Evolutionary conservation across 2,888 invertebrate species (phyloP).

Genomic region (Cremastinae sp.): DNA sequence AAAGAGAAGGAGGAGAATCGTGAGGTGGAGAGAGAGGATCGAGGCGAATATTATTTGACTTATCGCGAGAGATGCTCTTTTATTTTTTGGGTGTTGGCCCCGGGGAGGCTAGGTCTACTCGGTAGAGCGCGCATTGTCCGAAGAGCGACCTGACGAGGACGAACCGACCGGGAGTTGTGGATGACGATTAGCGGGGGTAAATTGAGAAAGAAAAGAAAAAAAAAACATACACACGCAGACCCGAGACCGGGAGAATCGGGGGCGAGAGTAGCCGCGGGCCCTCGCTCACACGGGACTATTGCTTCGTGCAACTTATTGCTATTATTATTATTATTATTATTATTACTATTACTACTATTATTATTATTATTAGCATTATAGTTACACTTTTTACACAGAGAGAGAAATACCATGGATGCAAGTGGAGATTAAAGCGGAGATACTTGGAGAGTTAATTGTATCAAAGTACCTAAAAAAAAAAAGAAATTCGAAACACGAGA

Average conservation of each 20-base stretch:
- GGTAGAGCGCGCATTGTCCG: conserved; percentile 39
- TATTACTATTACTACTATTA: conserved; percentile 69
- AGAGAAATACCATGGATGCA: conserved; percentile 67
- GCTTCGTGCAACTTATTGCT: conserved; percentile 76
- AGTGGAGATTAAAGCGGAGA: conserved; percentile 64
- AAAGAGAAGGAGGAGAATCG: too few relatives aligned
- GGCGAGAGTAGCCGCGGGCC: conserved; percentile 58
- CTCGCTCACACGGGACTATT: conserved; percentile 75
- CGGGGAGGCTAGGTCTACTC: conserved; percentile 37
- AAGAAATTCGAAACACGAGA: conserved; percentile 74
- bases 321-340: conserved; percentile 66
- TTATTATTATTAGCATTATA: conserved; percentile 78
- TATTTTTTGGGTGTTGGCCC: conserved; percentile 42
- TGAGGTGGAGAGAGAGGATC: too few relatives aligned
- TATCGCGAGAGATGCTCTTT: conserved; percentile 31
- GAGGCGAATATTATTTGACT: conserved; percentile 25
- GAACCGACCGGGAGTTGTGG: conserved; percentile 5
- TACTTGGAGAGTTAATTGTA: conserved; percentile 75
- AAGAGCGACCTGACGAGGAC: conserved; percentile 8
- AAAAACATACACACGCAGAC: too few relatives aligned
- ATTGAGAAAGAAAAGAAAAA: conserved; percentile 14
- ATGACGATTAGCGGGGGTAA: conserved; percentile 8
- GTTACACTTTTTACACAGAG: conserved; percentile 79
- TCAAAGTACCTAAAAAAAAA: conserved; percentile 75
- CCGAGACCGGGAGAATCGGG: too few relatives aligned